Conservation (phyloP, 2,113 vertebrate genomes). For the Trematocara zebra region DNA sequence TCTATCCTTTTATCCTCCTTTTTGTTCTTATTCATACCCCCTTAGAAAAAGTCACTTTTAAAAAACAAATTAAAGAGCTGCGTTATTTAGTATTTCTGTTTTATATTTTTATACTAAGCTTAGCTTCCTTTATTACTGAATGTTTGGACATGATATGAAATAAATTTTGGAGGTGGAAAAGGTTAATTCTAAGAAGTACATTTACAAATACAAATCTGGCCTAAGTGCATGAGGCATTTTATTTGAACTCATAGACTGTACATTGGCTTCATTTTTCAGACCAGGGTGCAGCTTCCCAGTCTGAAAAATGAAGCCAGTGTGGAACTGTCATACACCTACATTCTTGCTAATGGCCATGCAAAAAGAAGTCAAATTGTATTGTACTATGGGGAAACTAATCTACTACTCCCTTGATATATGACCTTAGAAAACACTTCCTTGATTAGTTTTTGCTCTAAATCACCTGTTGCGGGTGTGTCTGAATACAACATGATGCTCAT, state of each 20-base stretch:
- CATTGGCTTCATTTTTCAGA: background rate
- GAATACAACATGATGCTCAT: background rate
- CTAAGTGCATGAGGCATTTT: background rate
- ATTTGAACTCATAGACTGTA: background rate
- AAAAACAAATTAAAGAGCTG: background rate
- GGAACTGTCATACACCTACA: background rate
- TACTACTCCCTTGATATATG: background rate
- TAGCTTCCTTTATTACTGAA: background rate
- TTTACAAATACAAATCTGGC: background rate
- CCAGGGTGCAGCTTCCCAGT: background rate
- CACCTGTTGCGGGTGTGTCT: background rate
- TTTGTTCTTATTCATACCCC: background rate
- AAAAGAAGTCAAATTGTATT: background rate
- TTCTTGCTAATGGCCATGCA: background rate
- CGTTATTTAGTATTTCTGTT: background rate
- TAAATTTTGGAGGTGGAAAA: background rate
- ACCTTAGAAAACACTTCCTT: background rate
- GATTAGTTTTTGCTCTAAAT: background rate
- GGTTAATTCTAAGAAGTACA: fast-evolving
- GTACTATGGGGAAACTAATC: background rate
- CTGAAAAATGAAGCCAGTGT: background rate
- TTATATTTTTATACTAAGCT: background rate
- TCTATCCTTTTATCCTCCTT: background rate
- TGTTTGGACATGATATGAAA: background rate
- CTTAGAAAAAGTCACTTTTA: background rate